These are phyloP conservation scores for Elephantulus edwardii DNA, from an alignment of 2,113 vertebrate genomes.

Conservation along the genomic window DNA sequence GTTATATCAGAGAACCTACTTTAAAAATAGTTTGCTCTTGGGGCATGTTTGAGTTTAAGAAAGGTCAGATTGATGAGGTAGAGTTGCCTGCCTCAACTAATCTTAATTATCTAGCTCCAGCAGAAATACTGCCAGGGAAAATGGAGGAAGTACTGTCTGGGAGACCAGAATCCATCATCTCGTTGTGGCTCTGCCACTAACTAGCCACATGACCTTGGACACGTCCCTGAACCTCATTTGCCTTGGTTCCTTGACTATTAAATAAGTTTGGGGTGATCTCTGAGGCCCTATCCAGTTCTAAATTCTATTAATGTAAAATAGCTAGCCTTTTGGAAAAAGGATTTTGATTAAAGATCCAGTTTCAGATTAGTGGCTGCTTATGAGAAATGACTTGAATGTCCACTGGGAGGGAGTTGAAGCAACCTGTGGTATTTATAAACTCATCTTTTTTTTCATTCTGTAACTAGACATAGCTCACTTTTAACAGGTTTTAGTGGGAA, in stretches of 20 bases:
- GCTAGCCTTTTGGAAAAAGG: background rate
- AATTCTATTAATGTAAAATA: constrained; percentile 63
- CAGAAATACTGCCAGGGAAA: background rate
- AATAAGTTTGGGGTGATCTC: constrained; percentile 53
- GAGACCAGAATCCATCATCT: background rate
- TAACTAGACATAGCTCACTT: constrained; percentile 27
- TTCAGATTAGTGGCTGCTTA: constrained; percentile 45
- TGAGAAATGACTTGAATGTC: constrained; percentile 52
- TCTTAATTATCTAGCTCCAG: constrained; percentile 18
- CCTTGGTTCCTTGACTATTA: constrained; percentile 38
- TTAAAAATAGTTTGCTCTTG: constrained; percentile 31
- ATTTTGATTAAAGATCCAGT: constrained; percentile 56
- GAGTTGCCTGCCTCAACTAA: background rate
- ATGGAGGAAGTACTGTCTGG: background rate
- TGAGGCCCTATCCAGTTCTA: constrained; percentile 40
- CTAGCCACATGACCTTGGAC: background rate
- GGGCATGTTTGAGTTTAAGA: constrained; percentile 16
- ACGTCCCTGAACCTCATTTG: background rate
- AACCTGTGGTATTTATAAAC: constrained; percentile 52
- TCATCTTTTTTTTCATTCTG: constrained; percentile 18
- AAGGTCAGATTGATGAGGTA: constrained; percentile 44
- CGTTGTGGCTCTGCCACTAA: background rate
- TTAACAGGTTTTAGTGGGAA: constrained; percentile 25
- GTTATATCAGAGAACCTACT: background rate
- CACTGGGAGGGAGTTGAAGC: constrained; percentile 22